Percentiles rank a stretch among this genome's conserved stretches.
Conservation (phyloP, 2,888 invertebrate genomes). For the Microctonus brassicae region DNA sequence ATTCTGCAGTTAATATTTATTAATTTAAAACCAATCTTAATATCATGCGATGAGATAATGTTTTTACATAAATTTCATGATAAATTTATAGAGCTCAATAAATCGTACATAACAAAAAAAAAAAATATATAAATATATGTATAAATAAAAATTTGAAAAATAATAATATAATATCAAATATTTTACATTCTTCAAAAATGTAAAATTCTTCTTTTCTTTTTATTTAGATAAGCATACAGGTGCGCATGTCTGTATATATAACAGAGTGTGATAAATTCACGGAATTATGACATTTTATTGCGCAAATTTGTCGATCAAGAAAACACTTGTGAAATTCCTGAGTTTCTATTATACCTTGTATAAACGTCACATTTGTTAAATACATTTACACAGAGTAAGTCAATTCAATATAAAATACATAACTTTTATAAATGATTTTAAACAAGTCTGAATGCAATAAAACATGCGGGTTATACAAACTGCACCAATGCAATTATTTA, state of each 20-base stretch:
- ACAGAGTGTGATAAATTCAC: constrained; percentile 35
- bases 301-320: constrained; percentile 40
- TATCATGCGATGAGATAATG: background rate
- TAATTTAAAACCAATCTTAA: background rate
- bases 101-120: background rate
- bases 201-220: background rate
- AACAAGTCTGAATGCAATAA: background rate
- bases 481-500: background rate
- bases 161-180: background rate
- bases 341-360: constrained; percentile 9
- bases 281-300: constrained; percentile 46
- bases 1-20: background rate
- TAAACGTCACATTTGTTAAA: background rate
- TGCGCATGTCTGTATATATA: constrained; percentile 23
- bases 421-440: background rate
- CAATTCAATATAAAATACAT: background rate
- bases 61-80: background rate
- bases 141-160: too few species aligned
- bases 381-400: background rate
- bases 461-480: background rate
- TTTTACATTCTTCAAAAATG: background rate
- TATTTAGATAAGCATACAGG: constrained; percentile 38
- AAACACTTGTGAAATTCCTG: constrained; percentile 34
- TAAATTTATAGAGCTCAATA: too few species aligned
- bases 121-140: too few species aligned